These are phyloP conservation scores for Arctocebus calabarensis DNA, from an alignment of 2,797 vertebrate genomes.

Conservation along the genomic window DNA sequence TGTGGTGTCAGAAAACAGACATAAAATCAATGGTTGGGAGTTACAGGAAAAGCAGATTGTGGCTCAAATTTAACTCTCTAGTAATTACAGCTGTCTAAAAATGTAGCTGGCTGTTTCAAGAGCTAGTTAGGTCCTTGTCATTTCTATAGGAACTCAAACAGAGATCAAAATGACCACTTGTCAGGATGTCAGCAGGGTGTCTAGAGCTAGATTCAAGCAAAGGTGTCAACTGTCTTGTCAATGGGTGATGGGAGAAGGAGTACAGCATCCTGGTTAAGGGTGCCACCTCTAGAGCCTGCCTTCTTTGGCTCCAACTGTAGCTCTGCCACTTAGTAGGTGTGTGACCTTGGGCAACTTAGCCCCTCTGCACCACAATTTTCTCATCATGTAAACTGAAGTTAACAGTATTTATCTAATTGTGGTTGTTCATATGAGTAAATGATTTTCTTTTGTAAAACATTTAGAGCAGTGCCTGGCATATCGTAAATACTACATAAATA, in stretches of 20 bases:
- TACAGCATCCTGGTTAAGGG: neutral
- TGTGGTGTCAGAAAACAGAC: conserved; percentile 13
- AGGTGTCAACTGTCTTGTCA: neutral
- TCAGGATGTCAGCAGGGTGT: conserved; percentile 37
- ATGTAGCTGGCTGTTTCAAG: conserved; percentile 42
- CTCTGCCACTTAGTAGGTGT: conserved; percentile 5
- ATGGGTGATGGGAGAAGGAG: neutral
- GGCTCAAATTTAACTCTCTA: conserved; percentile 53
- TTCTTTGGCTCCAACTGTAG: neutral
- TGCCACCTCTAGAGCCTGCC: neutral
- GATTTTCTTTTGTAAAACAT: neutral
- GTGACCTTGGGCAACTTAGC: neutral
- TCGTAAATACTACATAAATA: neutral
- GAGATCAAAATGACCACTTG: conserved; percentile 37
- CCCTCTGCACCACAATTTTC: neutral
- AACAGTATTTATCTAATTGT: neutral
- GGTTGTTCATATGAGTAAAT: neutral
- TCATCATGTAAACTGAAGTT: neutral
- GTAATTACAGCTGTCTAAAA: conserved; percentile 48
- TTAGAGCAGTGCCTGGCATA: neutral
- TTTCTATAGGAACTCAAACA: conserved; percentile 39
- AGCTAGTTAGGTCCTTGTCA: conserved; percentile 4
- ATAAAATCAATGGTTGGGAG: conserved; percentile 8
- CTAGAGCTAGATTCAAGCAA: conserved; percentile 20
- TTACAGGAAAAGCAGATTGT: conserved; percentile 23